phyloP scores from a whole-genome alignment of 2,113 vertebrate genomes.

The Sarotherodon lohbergeri region DNA sequence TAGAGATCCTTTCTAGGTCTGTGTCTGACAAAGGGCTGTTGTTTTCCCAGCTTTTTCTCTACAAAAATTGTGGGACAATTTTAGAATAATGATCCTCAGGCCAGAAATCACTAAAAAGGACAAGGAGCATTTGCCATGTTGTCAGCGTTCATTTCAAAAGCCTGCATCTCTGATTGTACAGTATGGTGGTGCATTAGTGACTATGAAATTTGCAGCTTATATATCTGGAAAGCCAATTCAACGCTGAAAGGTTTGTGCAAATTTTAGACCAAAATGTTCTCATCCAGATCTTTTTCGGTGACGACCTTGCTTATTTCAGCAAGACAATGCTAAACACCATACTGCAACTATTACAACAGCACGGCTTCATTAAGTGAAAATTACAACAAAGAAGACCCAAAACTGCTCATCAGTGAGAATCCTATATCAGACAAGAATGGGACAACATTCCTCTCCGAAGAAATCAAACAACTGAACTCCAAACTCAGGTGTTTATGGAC shows the following conservation, averaged over 20 bases:
- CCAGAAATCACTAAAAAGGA: neutral
- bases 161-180: neutral
- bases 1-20: neutral
- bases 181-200: neutral
- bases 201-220: neutral
- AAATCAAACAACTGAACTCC: neutral
- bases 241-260: neutral
- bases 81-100: neutral
- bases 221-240: neutral
- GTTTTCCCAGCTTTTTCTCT: slow-evolving; percentile 42
- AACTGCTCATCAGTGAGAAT: neutral
- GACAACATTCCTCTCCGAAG: neutral
- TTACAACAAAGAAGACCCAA: neutral
- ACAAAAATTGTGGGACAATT: neutral
- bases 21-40: slow-evolving; percentile 48
- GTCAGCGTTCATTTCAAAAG: neutral
- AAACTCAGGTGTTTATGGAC: neutral
- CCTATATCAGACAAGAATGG: neutral
- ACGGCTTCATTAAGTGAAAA: neutral
- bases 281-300: neutral
- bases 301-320: neutral
- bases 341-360: neutral
- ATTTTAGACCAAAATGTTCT: neutral
- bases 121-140: neutral
- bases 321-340: neutral